A percentile compares a stretch with the other conserved stretches of the same genome.
Evolutionary conservation across 2,888 invertebrate genomes (phyloP).

Genomic region (Linnaemya vulpina): DNA sequence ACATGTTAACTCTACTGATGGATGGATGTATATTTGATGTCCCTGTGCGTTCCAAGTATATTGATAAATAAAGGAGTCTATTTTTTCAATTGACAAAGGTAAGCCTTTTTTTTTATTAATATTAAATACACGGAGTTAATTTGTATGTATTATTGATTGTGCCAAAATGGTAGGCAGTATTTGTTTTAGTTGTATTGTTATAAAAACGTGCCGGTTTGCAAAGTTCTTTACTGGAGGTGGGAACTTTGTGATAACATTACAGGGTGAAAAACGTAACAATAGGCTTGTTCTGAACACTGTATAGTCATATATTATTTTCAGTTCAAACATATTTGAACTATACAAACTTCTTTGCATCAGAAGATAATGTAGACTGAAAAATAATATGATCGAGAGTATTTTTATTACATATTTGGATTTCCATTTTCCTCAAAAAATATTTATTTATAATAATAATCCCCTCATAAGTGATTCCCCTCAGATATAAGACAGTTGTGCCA

Average conservation of each 20-base stretch:
- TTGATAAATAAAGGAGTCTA: slow-evolving; percentile 26
- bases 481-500: too few species aligned
- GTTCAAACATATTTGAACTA: too few species aligned
- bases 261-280: not conserved
- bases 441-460: too few species aligned
- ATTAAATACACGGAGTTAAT: slow-evolving; percentile 6
- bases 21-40: not conserved
- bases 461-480: too few species aligned
- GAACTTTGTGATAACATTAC: not conserved
- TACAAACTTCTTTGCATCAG: not conserved
- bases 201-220: not conserved
- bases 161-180: not conserved
- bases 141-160: slow-evolving; percentile 1
- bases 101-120: slow-evolving; percentile 13
- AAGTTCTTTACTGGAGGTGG: slow-evolving; percentile 13
- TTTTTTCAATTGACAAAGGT: not conserved
- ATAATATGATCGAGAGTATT: too few species aligned
- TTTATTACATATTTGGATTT: too few species aligned
- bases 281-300: not conserved
- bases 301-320: too few species aligned
- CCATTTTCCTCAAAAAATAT: not conserved
- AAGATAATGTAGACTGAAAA: too few species aligned
- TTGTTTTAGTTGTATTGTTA: slow-evolving; percentile 2
- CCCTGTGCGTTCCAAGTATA: not conserved
- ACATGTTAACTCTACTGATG: slow-evolving; percentile 6